Evolutionary conservation across 1,140 invertebrate genomes (phyloP).

Genomic region (Caerostris extrusa): DNA sequence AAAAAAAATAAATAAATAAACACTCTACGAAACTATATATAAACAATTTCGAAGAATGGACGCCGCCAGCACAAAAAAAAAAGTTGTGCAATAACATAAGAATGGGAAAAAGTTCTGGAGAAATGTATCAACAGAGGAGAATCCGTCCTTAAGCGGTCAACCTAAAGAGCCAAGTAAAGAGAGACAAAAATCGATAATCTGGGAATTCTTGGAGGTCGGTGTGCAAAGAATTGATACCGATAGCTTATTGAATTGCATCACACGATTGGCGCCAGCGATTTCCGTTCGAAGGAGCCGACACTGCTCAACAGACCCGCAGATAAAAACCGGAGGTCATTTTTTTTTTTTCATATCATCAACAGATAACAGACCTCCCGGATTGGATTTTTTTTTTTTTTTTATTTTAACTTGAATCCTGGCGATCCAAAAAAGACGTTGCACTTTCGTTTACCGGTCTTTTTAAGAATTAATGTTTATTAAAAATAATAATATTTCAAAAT

Average conservation of each 20-base stretch:
- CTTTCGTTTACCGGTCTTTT: no score
- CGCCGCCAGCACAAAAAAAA: no score
- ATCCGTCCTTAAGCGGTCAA: neutral
- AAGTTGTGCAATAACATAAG: neutral
- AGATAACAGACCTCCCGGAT: neutral
- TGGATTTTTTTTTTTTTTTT: neutral
- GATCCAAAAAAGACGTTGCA: no score
- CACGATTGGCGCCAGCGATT: constrained; percentile 43
- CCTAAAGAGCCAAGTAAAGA: neutral
- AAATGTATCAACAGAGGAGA: neutral
- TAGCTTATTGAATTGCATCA: constrained; percentile 26
- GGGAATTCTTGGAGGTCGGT: neutral
- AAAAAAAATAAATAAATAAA: no score
- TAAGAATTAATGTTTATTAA: no score
- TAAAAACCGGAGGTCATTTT: neutral
- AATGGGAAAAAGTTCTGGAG: neutral
- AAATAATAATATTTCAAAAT: no score
- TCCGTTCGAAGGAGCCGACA: constrained; percentile 21
- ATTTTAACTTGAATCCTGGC: no score
- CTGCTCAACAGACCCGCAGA: neutral
- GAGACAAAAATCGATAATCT: constrained; percentile 26
- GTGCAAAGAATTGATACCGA: constrained; percentile 14
- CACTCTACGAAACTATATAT: no score
- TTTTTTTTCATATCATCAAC: neutral
- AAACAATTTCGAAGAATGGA: no score